A percentile compares a stretch with the other conserved stretches of the same genome.
These are phyloP conservation scores for Asobara japonica DNA, from an alignment of 1,140 invertebrate species.

Conservation along the genomic window DNA sequence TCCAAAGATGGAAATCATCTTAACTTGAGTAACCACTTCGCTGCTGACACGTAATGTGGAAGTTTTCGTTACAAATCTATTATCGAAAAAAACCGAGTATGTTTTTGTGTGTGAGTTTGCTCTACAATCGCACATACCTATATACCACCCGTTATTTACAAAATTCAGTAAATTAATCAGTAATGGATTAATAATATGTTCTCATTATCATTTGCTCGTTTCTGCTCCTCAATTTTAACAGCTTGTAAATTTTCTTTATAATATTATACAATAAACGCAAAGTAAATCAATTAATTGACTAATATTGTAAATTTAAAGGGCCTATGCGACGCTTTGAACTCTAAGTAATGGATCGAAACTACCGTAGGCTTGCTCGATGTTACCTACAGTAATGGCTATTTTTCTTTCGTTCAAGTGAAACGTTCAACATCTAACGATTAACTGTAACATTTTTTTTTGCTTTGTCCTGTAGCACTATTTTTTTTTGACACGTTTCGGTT, in stretches of 20 bases:
- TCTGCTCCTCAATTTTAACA: neutral
- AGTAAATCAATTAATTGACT: neutral
- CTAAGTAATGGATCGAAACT: neutral
- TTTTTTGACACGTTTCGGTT: slow-evolving; percentile 19
- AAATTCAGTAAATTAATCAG: too few species aligned
- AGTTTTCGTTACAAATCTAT: too few species aligned
- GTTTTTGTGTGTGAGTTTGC: too few species aligned
- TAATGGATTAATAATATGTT: too few species aligned
- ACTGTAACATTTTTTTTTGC: slow-evolving; percentile 3
- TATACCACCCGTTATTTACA: too few species aligned
- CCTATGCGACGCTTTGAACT: neutral
- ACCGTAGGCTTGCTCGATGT: neutral
- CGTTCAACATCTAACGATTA: slow-evolving; percentile 15
- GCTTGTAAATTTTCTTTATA: neutral
- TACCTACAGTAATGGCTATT: neutral
- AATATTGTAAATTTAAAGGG: neutral
- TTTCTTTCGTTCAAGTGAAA: slow-evolving; percentile 6
- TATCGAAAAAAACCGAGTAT: too few species aligned
- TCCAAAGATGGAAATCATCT: too few species aligned
- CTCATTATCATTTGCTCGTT: neutral
- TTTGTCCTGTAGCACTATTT: neutral
- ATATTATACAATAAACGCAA: neutral
- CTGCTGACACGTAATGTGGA: too few species aligned
- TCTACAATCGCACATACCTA: too few species aligned
- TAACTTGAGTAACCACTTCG: too few species aligned